Evolutionary conservation across 2,888 invertebrate species (phyloP).

Genomic region (Lydus trimaculatus): DNA sequence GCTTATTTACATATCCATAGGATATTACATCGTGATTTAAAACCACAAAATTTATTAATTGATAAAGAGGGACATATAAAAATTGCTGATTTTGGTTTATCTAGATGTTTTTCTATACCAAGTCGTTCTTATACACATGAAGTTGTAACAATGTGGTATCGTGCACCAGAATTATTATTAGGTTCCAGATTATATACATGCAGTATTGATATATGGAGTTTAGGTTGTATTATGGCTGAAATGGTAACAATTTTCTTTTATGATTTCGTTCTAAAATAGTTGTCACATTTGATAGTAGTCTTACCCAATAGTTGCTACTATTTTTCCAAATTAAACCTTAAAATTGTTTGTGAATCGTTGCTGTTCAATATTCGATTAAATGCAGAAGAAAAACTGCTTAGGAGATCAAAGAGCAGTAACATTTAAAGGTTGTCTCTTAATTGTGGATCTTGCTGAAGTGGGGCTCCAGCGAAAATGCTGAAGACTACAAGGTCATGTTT

Average conservation of each 20-base stretch:
- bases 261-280: no score
- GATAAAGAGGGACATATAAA: slow-evolving; percentile 89
- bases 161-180: slow-evolving; percentile 94
- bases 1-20: slow-evolving; percentile 90
- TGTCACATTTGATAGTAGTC: no score
- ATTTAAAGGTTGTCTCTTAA: no score
- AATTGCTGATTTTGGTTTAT: slow-evolving; percentile 96
- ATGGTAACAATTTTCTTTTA: slow-evolving; percentile 68
- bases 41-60: slow-evolving; percentile 94
- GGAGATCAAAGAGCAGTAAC: no score
- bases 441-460: no score
- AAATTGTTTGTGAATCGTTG: no score
- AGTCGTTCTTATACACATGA: slow-evolving; percentile 95
- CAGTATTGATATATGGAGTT: slow-evolving; percentile 95
- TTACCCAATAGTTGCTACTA: no score
- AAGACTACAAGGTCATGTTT: no score
- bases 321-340: no score
- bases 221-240: slow-evolving; percentile 96
- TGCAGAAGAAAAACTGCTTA: no score
- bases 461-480: no score
- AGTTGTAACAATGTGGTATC: slow-evolving; percentile 96
- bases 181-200: slow-evolving; percentile 91
- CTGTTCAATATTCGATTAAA: no score
- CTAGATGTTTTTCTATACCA: slow-evolving; percentile 90
- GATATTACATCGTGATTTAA: slow-evolving; percentile 91